A percentile compares a stretch with the other conserved stretches of the same genome.
Conservation (phyloP, 1,140 invertebrate genomes). For the Harlomillsia oculata region DNA sequence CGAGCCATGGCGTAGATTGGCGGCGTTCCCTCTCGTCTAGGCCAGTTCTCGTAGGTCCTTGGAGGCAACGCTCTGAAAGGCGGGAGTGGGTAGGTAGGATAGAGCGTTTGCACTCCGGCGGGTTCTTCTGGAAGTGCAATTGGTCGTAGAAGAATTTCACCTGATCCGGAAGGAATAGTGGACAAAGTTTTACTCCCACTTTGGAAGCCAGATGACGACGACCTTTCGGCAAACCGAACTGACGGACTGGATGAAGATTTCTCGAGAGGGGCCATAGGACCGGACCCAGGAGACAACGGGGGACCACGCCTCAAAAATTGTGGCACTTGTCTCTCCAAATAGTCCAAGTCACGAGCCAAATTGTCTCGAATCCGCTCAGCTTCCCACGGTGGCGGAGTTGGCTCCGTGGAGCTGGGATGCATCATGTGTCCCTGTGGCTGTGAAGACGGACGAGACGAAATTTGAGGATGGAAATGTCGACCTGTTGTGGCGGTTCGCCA, state of each 20-base stretch:
- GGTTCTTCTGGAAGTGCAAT: slow-evolving; percentile 32
- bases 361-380: slow-evolving; percentile 33
- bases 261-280: slow-evolving; percentile 3
- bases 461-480: slow-evolving; percentile 34
- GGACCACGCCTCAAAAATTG: slow-evolving; percentile 26
- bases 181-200: slow-evolving; percentile 34
- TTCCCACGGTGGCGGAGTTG: slow-evolving; percentile 35
- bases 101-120: slow-evolving; percentile 10
- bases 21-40: slow-evolving; percentile 24
- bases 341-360: slow-evolving; percentile 34
- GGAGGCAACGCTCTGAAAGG: slow-evolving; percentile 18
- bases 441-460: slow-evolving; percentile 3
- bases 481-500: slow-evolving; percentile 36
- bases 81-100: slow-evolving; percentile 6
- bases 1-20: slow-evolving; percentile 28
- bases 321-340: slow-evolving; percentile 35
- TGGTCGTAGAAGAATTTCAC: slow-evolving; percentile 32
- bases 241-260: slow-evolving; percentile 25
- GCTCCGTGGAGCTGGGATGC: slow-evolving; percentile 19
- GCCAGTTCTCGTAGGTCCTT: slow-evolving; percentile 35
- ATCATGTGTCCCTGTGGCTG: too few species aligned
- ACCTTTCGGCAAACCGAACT: slow-evolving; percentile 26
- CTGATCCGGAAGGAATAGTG: slow-evolving; percentile 21
- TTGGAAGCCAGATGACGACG: slow-evolving; percentile 33
- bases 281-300: not conserved